Evolutionary conservation across 1,140 invertebrate species (phyloP).

Genomic region (Drosophila melanogaster): Release_6_plus_ISO1_MT NT_033777.3:24316001-24316500

Average conservation of each 20-base stretch:
- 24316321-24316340: conserved; percentile 88
- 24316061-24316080: conserved; percentile 66
- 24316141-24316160: conserved; percentile 50
- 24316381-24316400: conserved; percentile 58
- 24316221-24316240: conserved; percentile 43
- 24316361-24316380: conserved; percentile 45
- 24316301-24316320: conserved; percentile 85
- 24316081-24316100: conserved; percentile 57
- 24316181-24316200: conserved; percentile 62
- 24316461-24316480: conserved; percentile 69
- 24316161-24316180: conserved; percentile 47
- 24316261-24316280: conserved; percentile 38
- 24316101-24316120: conserved; percentile 67
- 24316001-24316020: conserved; percentile 70
- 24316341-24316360: conserved; percentile 54
- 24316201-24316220: conserved; percentile 72
- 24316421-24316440: conserved; percentile 58
- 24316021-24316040: conserved; percentile 77
- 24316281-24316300: conserved; percentile 9
- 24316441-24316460: conserved; percentile 21
- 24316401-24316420: conserved; percentile 39
- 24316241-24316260: conserved; percentile 33
- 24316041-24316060: conserved; percentile 80
- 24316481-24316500: conserved; percentile 38
- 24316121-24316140: conserved; percentile 60